These are phyloP conservation scores for Thera obeliscata DNA, from an alignment of 2,888 invertebrate species.

Conservation along the genomic window DNA sequence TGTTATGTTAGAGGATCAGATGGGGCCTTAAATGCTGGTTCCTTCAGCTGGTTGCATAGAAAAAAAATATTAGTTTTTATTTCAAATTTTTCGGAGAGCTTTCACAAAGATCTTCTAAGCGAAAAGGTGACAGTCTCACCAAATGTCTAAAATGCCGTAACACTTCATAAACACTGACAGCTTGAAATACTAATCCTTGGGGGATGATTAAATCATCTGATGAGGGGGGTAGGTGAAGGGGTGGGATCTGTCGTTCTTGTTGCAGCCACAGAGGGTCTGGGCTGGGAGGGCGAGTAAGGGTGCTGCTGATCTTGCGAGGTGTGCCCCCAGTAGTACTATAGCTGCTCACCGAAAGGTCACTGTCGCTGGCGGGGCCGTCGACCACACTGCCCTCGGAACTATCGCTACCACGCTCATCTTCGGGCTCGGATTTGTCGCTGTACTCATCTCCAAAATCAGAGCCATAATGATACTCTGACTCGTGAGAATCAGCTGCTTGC, in stretches of 20 bases:
- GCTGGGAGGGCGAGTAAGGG: constrained; percentile 87
- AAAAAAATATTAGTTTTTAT: too few relatives aligned
- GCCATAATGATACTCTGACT: constrained; percentile 96
- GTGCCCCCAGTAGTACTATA: constrained; percentile 92
- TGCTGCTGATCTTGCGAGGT: constrained; percentile 81
- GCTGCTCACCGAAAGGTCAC: constrained; percentile 94
- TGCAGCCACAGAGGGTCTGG: constrained; percentile 96
- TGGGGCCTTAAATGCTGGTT: too few relatives aligned
- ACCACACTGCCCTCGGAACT: constrained; percentile 86
- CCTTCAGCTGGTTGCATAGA: too few relatives aligned
- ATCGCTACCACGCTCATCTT: constrained; percentile 89
- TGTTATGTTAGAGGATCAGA: too few relatives aligned
- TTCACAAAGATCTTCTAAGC: constrained; percentile 99
- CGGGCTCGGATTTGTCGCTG: constrained; percentile 92
- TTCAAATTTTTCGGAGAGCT: too few relatives aligned
- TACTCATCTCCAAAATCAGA: constrained; percentile 96
- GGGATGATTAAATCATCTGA: constrained; percentile 95
- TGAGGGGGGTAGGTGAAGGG: constrained; percentile 90
- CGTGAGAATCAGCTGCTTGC: constrained; percentile 89
- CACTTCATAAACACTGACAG: constrained; percentile 97
- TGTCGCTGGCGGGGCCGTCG: constrained; percentile 90
- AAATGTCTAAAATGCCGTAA: constrained; percentile 95
- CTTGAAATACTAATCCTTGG: constrained; percentile 90
- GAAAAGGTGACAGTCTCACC: constrained; percentile 96
- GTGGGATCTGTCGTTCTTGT: constrained; percentile 91